phyloP scores from a whole-genome alignment of 2,888 invertebrate genomes.

The Trachelus stipa region DNA sequence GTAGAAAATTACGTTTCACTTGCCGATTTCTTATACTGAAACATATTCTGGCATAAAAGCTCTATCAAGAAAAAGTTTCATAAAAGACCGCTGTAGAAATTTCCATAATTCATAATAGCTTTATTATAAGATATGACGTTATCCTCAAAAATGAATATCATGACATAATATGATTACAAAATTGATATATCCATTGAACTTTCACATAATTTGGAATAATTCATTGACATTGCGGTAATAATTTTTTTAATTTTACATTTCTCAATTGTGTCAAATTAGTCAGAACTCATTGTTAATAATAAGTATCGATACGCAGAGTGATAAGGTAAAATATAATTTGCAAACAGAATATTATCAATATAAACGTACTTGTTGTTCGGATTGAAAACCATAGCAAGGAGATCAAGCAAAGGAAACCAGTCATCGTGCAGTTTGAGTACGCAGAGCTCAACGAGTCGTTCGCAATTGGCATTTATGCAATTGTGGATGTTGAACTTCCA shows the following conservation, averaged over 20 bases:
- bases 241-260: neutral
- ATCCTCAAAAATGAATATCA: neutral
- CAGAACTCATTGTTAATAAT: neutral
- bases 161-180: too few relatives aligned
- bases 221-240: neutral
- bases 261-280: neutral
- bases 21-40: neutral
- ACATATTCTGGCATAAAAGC: neutral
- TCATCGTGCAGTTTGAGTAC: constrained; percentile 90
- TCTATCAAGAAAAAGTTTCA: neutral
- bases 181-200: neutral
- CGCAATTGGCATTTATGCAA: constrained; percentile 94
- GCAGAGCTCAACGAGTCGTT: constrained; percentile 91
- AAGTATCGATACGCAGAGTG: neutral
- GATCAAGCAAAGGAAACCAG: constrained; percentile 91
- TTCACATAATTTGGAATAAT: neutral
- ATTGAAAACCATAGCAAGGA: constrained; percentile 93
- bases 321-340: constrained; percentile 11
- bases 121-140: neutral
- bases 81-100: neutral
- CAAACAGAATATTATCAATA: constrained; percentile 6
- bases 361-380: constrained; percentile 89
- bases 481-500: constrained; percentile 98
- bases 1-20: neutral
- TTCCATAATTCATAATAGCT: neutral